Conservation (phyloP, 2,113 vertebrate genomes). For the Tylochromis polylepis region DNA sequence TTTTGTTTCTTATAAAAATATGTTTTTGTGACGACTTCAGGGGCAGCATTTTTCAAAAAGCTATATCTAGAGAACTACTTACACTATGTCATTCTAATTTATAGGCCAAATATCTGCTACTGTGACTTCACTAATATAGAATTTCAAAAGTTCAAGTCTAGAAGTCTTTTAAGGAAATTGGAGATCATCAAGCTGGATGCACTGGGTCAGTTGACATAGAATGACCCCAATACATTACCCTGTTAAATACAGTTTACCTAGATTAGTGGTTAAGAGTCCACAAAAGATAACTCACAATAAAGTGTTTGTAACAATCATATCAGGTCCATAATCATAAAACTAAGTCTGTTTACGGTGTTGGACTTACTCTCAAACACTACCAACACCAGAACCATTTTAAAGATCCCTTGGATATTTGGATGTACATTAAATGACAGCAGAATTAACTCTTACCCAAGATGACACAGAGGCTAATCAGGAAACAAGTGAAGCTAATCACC, state of each 20-base stretch:
- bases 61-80: background rate
- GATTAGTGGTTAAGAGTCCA: background rate
- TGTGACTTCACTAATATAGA: background rate
- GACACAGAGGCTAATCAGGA: background rate
- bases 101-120: background rate
- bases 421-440: background rate
- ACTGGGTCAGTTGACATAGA: background rate
- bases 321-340: background rate
- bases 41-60: too few species aligned
- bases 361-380: background rate
- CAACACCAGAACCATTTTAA: background rate
- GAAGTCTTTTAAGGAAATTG: background rate
- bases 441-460: background rate
- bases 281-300: background rate
- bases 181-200: background rate
- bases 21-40: too few species aligned
- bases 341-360: background rate
- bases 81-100: background rate
- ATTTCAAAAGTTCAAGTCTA: background rate
- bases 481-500: background rate
- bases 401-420: background rate
- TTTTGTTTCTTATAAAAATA: too few species aligned
- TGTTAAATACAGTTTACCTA: background rate
- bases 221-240: background rate
- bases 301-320: background rate